Evolutionary conservation across 2,113 vertebrate species (phyloP).

Genomic region (Seriola dumerili): DNA sequence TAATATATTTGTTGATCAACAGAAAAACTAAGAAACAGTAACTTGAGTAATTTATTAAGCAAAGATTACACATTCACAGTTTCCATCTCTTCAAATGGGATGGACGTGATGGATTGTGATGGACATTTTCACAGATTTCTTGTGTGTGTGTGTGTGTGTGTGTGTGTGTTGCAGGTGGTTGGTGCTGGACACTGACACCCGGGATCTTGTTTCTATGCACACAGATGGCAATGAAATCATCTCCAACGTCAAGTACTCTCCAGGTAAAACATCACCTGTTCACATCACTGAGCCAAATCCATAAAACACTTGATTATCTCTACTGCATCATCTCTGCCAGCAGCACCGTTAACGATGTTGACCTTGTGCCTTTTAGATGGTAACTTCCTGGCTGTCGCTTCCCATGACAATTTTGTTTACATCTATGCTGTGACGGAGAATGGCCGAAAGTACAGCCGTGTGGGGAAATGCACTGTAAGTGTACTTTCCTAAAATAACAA

Average conservation of each 20-base stretch:
- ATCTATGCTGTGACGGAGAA: conserved; percentile 88
- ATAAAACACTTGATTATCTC: neutral
- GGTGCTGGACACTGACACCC: conserved; percentile 91
- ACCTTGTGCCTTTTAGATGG: conserved; percentile 77
- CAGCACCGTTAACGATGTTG: neutral
- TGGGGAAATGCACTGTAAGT: conserved; percentile 88
- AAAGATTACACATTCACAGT: neutral
- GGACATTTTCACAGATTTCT: neutral
- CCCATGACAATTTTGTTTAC: conserved; percentile 95
- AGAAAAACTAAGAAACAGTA: too few species aligned
- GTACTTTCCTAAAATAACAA: neutral
- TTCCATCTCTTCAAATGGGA: neutral
- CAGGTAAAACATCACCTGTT: conserved; percentile 78
- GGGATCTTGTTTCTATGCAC: conserved; percentile 90
- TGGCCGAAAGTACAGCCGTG: conserved; percentile 86
- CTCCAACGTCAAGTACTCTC: conserved; percentile 91
- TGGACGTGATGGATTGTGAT: neutral
- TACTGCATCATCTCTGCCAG: too few species aligned
- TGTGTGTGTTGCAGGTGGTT: conserved; percentile 86
- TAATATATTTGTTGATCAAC: too few species aligned
- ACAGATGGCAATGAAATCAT: conserved; percentile 92
- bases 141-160: neutral
- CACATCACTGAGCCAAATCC: neutral
- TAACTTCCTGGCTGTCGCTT: conserved; percentile 87
- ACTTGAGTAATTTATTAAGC: neutral